phyloP scores from a whole-genome alignment of 2,113 vertebrate species.

The Phyllopteryx taeniolatus region DNA sequence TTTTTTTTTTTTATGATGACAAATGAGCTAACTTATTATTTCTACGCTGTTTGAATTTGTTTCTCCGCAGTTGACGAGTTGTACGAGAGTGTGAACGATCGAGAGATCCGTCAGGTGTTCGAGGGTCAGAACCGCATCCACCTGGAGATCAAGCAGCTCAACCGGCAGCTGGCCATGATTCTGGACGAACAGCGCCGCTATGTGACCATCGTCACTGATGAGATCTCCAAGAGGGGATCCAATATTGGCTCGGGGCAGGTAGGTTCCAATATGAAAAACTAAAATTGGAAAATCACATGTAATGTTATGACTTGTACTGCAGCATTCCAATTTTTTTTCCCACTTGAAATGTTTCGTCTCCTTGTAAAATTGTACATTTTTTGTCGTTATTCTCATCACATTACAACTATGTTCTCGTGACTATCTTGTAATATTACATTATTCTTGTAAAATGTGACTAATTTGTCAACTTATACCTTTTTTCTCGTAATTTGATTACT shows the following conservation, averaged over 20 bases:
- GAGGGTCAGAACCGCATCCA: conserved; percentile 96
- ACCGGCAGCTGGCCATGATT: conserved; percentile 90
- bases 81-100: conserved; percentile 86
- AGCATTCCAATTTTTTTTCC: background rate
- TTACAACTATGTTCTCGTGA: too few relatives aligned
- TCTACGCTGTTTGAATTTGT: background rate
- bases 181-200: conserved; percentile 94
- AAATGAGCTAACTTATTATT: background rate
- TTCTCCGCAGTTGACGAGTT: conserved; percentile 79
- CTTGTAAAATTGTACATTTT: too few relatives aligned
- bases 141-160: conserved; percentile 94
- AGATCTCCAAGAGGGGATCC: conserved; percentile 75
- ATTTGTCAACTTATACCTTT: too few relatives aligned
- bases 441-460: too few relatives aligned
- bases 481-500: too few relatives aligned
- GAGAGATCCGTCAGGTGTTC: conserved; percentile 92
- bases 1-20: background rate
- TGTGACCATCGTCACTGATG: conserved; percentile 81
- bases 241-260: conserved; percentile 77
- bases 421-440: too few relatives aligned
- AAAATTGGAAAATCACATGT: background rate
- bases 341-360: too few relatives aligned
- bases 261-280: background rate
- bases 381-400: too few relatives aligned
- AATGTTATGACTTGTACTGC: too few relatives aligned